A percentile compares a stretch with the other conserved stretches of the same genome.
These are phyloP conservation scores for Anableps anableps DNA, from an alignment of 2,797 vertebrate genomes.

Conservation along the genomic window DNA sequence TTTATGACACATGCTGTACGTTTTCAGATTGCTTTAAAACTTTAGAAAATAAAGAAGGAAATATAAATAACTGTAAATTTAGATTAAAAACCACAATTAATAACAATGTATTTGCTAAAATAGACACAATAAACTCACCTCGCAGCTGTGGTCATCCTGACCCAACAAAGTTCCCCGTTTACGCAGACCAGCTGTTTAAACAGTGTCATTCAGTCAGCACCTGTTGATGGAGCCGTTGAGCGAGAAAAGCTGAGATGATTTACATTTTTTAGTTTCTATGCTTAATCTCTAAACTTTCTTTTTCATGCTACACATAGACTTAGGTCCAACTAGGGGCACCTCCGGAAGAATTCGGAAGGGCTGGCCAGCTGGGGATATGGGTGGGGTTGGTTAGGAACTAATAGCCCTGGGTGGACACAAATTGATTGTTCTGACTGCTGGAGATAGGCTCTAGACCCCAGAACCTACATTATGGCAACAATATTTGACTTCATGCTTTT, in stretches of 20 bases:
- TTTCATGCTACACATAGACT: background rate
- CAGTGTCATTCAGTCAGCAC: slow-evolving; percentile 34
- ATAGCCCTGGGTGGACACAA: background rate
- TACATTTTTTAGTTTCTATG: slow-evolving; percentile 11
- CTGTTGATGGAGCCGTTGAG: background rate
- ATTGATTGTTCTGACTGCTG: background rate
- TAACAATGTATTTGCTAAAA: slow-evolving; percentile 22
- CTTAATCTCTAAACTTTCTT: background rate
- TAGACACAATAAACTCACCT: slow-evolving; percentile 29
- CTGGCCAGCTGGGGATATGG: background rate
- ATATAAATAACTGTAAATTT: background rate
- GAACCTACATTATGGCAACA: background rate
- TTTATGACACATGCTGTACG: background rate
- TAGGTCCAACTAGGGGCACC: background rate
- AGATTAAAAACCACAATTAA: slow-evolving; percentile 15
- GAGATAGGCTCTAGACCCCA: background rate
- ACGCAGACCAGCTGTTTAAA: slow-evolving; percentile 46
- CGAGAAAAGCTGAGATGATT: background rate
- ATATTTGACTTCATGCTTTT: background rate
- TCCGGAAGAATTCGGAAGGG: background rate
- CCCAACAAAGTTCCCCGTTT: slow-evolving; percentile 27
- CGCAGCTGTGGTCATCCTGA: slow-evolving; percentile 34
- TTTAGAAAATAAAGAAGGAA: background rate
- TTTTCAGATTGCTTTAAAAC: background rate
- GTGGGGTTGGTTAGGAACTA: background rate